Evolutionary conservation across 2,113 vertebrate species (phyloP).

Genomic region (Romanogobio albipinnatus): DNA sequence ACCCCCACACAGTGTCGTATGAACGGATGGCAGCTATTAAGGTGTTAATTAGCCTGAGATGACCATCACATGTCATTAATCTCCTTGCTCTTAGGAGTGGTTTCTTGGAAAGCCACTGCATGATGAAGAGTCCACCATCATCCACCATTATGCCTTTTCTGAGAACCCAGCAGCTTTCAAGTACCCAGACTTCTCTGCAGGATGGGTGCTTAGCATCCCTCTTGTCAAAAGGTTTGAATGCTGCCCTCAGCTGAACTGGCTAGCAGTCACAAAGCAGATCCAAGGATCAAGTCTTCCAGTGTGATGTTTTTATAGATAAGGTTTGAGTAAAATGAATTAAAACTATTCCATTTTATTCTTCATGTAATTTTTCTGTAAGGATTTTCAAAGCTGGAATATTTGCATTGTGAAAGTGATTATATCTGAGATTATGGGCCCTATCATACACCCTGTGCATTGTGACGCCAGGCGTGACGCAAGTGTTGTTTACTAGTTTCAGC

Average conservation of each 20-base stretch:
- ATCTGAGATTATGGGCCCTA: not conserved
- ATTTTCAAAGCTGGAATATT: not conserved
- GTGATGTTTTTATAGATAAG: not conserved
- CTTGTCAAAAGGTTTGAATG: constrained; percentile 87
- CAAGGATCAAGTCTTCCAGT: not conserved
- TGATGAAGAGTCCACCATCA: constrained; percentile 95
- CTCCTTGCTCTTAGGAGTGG: constrained; percentile 81
- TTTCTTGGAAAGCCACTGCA: constrained; percentile 94
- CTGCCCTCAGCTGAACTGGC: not conserved
- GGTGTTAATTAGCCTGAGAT: constrained; percentile 5
- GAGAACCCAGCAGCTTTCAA: constrained; percentile 91
- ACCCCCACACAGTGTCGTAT: not conserved
- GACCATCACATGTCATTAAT: constrained; percentile 5
- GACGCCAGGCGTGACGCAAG: no score
- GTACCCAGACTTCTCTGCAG: constrained; percentile 95
- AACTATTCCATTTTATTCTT: not conserved
- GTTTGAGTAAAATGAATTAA: not conserved
- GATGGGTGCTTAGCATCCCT: constrained; percentile 90
- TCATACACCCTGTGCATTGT: no score
- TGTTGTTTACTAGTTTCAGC: no score
- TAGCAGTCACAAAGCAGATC: not conserved
- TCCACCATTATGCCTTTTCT: constrained; percentile 98
- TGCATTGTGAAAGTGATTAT: not conserved
- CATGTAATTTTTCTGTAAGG: not conserved
- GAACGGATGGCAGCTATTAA: not conserved